Evolutionary conservation across 2,113 vertebrate species (phyloP).

Genomic region (Periophthalmus modestus): DNA sequence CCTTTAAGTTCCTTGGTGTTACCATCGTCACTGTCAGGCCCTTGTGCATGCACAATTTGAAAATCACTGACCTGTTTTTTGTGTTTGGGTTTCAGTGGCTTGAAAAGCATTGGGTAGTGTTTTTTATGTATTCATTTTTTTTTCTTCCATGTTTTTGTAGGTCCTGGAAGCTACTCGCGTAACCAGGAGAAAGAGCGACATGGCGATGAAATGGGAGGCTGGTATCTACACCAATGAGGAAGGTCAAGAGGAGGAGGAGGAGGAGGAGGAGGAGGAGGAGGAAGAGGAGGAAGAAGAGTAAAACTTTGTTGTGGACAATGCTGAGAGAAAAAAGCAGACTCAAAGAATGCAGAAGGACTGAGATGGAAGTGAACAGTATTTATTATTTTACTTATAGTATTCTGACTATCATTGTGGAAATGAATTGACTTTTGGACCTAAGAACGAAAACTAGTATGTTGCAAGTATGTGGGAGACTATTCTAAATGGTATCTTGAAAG

Average conservation of each 20-base stretch:
- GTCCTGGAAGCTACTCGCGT: slow-evolving; percentile 96
- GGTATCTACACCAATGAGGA: slow-evolving; percentile 95
- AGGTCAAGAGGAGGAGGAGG: slow-evolving; percentile 79
- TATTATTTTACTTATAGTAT: slow-evolving; percentile 56
- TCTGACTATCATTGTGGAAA: slow-evolving; percentile 44
- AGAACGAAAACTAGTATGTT: slow-evolving; percentile 40
- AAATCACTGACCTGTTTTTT: slow-evolving; percentile 14
- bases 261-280: slow-evolving; percentile 73
- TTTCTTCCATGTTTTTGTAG: slow-evolving; percentile 66
- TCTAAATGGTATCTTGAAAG: slow-evolving; percentile 29
- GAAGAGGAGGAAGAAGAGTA: slow-evolving; percentile 72
- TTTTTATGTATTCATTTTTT: slow-evolving; percentile 30
- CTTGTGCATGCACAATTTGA: slow-evolving; percentile 41
- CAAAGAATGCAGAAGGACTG: slow-evolving; percentile 17
- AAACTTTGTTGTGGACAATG: slow-evolving; percentile 10
- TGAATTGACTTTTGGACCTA: slow-evolving; percentile 25
- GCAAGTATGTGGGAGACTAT: slow-evolving; percentile 31
- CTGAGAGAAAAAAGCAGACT: slow-evolving; percentile 18
- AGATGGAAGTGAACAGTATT: slow-evolving; percentile 61
- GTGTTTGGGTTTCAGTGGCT: slow-evolving; percentile 2
- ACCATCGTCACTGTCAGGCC: not conserved
- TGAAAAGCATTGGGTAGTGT: slow-evolving; percentile 6
- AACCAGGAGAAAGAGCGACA: slow-evolving; percentile 92
- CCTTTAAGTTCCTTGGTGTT: not conserved
- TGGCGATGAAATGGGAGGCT: slow-evolving; percentile 94